Base-by-base conservation (phyloP, 2,888 invertebrate genomes). In the Toxonevra muliebris region DNA sequence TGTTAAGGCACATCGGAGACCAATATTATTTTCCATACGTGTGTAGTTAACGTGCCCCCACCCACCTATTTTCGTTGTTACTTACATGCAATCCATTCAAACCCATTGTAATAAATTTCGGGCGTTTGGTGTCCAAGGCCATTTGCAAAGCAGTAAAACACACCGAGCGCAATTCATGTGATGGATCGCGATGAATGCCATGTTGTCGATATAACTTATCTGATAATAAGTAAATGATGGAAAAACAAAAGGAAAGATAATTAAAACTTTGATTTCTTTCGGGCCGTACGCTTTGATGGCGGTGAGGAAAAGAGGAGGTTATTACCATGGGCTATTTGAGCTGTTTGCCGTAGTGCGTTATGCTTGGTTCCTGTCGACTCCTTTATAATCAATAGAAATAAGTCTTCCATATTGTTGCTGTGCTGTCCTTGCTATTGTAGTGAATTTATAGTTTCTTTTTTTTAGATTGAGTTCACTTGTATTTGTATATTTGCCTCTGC, bases 31-130 rank as follows among this genome's bases (percentile, higher is more conserved):
- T 30, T 30, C 30, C 2, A 30, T 30, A 7, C 30, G 30, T 4
- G 30, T 7, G 30, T 30, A 4, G n/a, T 30, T 7, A 30, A 30
- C 7, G 30, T 30, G 30, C 30, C 3, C 30, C 30, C 30, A 7
- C 30, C 30, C 30, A 30, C 30, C 2, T 30, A 30, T 30, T 30
- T 30, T 30, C 8, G 13, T 30, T 12, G 13, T 60, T 71, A 88
- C 91, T 87, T 87, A 97, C 97, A 87, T 96, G 96, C 80, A 97
- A 90, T 73, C 96, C 97, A 80, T 92, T 92, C 54, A 97, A 87
- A 11, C 95, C 94, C 83, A 91, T 90, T 52, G 92, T 89, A 69
- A 95, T 91, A 74, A 96, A 90, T 84, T 94, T 94, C 78, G 93
- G 92, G 74, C 93, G 90, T 82, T 93, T 94, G 74, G 92, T 93